A percentile compares a stretch with the other conserved stretches of the same genome.
Conservation (phyloP, 2,113 vertebrate species). For the Colaptes auratus region DNA sequence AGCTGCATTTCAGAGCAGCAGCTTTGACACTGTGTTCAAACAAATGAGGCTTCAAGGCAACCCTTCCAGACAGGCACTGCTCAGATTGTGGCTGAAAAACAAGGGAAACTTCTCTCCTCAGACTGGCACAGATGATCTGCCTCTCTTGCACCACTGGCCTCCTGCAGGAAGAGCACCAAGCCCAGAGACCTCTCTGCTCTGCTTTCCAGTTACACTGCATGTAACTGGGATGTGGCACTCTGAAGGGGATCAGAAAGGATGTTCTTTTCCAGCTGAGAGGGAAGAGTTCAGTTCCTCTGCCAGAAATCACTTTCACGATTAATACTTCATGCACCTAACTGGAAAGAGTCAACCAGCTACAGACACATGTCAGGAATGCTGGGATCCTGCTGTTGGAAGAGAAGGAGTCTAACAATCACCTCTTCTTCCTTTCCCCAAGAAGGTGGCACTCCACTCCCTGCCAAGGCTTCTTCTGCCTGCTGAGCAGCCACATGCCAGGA, state of each 20-base stretch:
- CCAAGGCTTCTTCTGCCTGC: not conserved
- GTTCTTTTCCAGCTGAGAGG: not conserved
- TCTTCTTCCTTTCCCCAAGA: not conserved
- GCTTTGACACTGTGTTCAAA: not conserved
- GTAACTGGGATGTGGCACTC: not conserved
- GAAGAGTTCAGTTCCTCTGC: not conserved
- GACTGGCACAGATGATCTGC: slow-evolving; percentile 22
- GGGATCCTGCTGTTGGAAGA: not conserved
- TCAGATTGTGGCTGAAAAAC: slow-evolving; percentile 12
- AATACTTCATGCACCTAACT: not conserved
- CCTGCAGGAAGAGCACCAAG: slow-evolving; percentile 39
- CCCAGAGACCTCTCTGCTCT: slow-evolving; percentile 46
- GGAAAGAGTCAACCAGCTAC: not conserved
- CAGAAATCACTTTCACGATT: not conserved
- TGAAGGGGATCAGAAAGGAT: not conserved
- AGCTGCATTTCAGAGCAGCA: not conserved
- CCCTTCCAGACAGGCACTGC: not conserved
- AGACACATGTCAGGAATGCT: not conserved
- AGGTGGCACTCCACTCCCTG: not conserved
- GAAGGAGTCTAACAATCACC: not conserved
- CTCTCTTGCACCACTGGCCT: slow-evolving; percentile 32
- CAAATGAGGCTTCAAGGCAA: not conserved
- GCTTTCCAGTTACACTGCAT: slow-evolving; percentile 19
- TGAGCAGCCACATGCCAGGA: not conserved
- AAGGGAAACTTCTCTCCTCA: slow-evolving; percentile 14